A percentile compares a stretch with the other conserved stretches of the same genome.
Conservation (phyloP, 2,888 invertebrate genomes). For the Hypselothyrea guttata region DNA sequence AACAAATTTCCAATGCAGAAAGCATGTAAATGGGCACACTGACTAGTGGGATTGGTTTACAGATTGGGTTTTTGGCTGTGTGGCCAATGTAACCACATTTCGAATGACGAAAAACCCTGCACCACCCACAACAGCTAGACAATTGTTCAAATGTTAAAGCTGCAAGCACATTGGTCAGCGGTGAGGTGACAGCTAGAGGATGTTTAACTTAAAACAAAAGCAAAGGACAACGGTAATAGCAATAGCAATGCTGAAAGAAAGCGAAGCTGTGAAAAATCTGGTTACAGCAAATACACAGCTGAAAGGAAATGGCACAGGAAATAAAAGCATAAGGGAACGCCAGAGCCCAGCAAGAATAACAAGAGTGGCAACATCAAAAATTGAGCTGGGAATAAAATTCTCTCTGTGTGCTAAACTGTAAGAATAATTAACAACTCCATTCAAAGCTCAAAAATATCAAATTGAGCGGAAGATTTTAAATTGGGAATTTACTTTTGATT, state of each 20-base stretch:
- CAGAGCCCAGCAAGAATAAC: slow-evolving; percentile 12
- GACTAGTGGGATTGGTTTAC: slow-evolving; percentile 5
- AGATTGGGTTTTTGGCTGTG: slow-evolving; percentile 11
- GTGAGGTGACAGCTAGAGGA: slow-evolving; percentile 3
- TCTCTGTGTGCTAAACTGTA: slow-evolving; percentile 47
- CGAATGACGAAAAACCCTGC: slow-evolving; percentile 32
- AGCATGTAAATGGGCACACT: background rate
- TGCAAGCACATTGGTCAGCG: no score
- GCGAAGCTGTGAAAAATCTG: slow-evolving; percentile 15
- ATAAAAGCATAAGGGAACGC: slow-evolving; percentile 49
- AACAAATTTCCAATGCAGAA: slow-evolving; percentile 53
- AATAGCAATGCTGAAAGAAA: slow-evolving; percentile 20
- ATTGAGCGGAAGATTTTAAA: slow-evolving; percentile 50
- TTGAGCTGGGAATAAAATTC: slow-evolving; percentile 29
- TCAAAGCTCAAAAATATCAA: slow-evolving; percentile 34
- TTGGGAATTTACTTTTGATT: background rate
- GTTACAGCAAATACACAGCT: slow-evolving; percentile 10
- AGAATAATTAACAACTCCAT: slow-evolving; percentile 58
- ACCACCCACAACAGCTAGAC: slow-evolving; percentile 12
- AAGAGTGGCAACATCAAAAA: slow-evolving; percentile 12
- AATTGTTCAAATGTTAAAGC: slow-evolving; percentile 4
- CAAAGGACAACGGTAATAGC: slow-evolving; percentile 7
- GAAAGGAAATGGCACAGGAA: slow-evolving; percentile 45
- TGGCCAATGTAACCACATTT: slow-evolving; percentile 15
- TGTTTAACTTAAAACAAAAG: slow-evolving; percentile 51